These are phyloP conservation scores for Trypoxylus dichotomus DNA, from an alignment of 1,140 invertebrate species.

Conservation along the genomic window DNA sequence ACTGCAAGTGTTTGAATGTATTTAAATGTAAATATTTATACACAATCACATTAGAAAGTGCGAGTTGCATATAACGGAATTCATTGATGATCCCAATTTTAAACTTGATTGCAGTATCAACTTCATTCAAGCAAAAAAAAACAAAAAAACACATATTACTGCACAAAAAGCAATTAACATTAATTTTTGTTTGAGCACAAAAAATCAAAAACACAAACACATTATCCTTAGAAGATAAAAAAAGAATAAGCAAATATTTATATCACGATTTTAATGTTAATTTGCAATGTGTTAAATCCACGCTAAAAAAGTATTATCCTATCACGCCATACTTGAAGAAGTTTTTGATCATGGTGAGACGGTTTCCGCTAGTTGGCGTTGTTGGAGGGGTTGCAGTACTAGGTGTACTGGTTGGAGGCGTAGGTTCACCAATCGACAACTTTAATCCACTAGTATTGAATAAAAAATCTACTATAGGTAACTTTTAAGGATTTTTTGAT, in stretches of 20 bases:
- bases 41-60: no score
- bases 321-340: conserved; percentile 82
- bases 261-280: background rate
- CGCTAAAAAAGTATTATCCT: conserved; percentile 21
- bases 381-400: conserved; percentile 61
- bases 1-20: no score
- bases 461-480: background rate
- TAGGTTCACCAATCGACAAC: conserved; percentile 53
- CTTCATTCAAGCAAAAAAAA: conserved; percentile 5
- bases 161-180: conserved; percentile 5
- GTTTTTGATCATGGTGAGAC: conserved; percentile 91
- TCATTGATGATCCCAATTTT: background rate
- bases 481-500: conserved; percentile 15
- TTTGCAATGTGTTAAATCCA: conserved; percentile 17
- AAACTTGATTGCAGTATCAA: background rate
- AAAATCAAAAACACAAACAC: conserved; percentile 14
- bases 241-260: conserved; percentile 17
- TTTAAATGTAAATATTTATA: no score
- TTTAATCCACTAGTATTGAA: conserved; percentile 53
- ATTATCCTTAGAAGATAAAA: background rate
- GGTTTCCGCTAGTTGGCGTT: conserved; percentile 65
- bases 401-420: conserved; percentile 37
- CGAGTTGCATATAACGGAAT: no score
- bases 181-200: background rate
- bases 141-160: background rate